Evolutionary conservation across 2,888 invertebrate species (phyloP).

Genomic region (Cerastis rubricosa): DNA sequence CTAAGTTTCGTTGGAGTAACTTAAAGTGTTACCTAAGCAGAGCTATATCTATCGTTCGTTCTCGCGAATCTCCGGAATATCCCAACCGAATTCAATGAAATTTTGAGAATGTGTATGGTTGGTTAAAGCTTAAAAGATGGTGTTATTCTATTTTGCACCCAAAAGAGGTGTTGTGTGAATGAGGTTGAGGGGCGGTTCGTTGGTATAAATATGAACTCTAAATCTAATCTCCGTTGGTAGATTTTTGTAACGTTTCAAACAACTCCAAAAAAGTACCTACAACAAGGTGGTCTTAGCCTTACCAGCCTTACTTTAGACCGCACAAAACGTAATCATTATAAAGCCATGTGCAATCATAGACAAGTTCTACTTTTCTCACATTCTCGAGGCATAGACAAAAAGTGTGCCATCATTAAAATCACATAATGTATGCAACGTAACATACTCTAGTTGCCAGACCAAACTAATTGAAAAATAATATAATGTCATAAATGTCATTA

Average conservation of each 20-base stretch:
- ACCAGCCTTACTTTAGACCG: neutral
- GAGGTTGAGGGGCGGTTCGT: no score
- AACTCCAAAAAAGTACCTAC: neutral
- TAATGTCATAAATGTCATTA: no score
- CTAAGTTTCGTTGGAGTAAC: no score
- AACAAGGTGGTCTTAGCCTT: neutral
- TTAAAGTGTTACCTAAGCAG: no score
- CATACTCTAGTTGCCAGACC: constrained; percentile 34
- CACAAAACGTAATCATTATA: constrained; percentile 11
- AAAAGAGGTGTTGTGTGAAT: no score
- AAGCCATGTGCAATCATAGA: constrained; percentile 29
- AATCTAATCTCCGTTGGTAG: neutral
- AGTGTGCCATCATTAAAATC: constrained; percentile 53
- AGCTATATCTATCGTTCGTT: no score
- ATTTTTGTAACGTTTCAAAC: neutral
- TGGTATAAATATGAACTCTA: no score
- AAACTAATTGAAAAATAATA: neutral
- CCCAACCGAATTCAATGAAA: no score
- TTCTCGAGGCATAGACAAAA: constrained; percentile 44
- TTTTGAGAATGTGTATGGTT: no score
- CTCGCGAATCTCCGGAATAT: no score
- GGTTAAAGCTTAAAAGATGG: no score
- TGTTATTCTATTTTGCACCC: no score
- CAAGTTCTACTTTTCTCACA: constrained; percentile 47
- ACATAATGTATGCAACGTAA: constrained; percentile 60